Conservation (phyloP, 2,113 vertebrate genomes). For the Deroptyus accipitrinus region DNA sequence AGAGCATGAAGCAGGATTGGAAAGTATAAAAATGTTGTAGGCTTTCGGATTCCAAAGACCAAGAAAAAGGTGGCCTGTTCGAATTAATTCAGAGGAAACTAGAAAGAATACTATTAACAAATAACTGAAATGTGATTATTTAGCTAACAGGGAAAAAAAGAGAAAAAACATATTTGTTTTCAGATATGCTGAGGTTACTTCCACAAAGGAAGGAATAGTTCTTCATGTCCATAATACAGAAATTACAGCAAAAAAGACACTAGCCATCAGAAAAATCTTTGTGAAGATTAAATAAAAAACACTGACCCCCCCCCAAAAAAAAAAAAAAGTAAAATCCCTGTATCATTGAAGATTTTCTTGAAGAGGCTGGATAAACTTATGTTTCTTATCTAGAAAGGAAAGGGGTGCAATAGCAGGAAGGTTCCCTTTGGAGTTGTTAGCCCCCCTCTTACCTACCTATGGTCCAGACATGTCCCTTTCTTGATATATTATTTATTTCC, state of each 20-base stretch:
- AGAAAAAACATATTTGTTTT: neutral
- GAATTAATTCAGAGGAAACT: neutral
- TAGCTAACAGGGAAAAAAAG: neutral
- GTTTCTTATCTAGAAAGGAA: neutral
- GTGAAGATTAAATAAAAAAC: neutral
- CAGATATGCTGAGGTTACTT: neutral
- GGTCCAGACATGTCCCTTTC: neutral
- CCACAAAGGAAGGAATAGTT: neutral
- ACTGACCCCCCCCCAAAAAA: too few species aligned
- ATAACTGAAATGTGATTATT: neutral
- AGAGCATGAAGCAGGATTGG: neutral
- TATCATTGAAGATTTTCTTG: neutral
- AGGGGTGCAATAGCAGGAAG: neutral
- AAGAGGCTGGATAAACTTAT: neutral
- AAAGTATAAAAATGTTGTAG: neutral
- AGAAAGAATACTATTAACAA: neutral
- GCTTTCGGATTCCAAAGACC: neutral
- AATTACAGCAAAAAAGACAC: neutral
- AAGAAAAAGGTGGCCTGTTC: neutral
- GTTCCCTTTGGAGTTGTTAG: neutral
- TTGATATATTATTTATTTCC: neutral
- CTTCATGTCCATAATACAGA: neutral
- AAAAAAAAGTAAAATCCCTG: neutral
- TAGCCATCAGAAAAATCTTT: neutral
- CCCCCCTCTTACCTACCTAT: neutral